These are phyloP conservation scores for Pollenia labialis DNA, from an alignment of 2,888 invertebrate genomes.

Conservation along the genomic window DNA sequence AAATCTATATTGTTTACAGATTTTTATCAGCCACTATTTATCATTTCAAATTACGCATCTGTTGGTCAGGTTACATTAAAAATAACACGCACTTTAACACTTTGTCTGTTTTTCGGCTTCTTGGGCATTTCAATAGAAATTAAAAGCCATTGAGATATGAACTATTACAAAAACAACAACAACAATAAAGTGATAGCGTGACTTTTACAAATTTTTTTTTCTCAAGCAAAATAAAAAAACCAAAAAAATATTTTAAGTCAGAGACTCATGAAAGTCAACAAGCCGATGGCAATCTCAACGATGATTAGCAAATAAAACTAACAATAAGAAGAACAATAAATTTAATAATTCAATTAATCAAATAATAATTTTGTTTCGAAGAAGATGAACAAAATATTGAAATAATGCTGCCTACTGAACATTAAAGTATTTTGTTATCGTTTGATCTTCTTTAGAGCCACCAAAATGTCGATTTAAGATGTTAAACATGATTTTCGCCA, in stretches of 20 bases:
- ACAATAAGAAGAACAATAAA: neutral
- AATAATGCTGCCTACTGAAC: constrained; percentile 3
- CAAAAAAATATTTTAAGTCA: neutral
- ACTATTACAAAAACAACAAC: neutral
- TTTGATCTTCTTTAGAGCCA: neutral
- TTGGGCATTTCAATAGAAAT: neutral
- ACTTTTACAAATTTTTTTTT: constrained; percentile 10
- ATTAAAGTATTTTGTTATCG: neutral
- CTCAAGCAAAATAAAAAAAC: neutral
- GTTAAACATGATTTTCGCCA: neutral
- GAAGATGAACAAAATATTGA: neutral
- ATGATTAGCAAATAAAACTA: neutral
- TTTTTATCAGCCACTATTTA: no score
- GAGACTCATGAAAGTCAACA: neutral
- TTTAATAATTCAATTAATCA: constrained; percentile 15
- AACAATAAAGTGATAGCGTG: constrained; percentile 30
- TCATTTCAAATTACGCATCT: neutral
- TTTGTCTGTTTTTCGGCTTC: neutral
- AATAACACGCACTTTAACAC: constrained; percentile 42
- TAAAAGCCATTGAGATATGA: neutral
- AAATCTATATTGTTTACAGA: no score
- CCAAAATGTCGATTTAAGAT: neutral
- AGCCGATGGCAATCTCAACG: neutral
- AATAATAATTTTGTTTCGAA: neutral
- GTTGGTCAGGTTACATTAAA: neutral